Evolutionary conservation across 2,888 invertebrate species (phyloP), one percentile per base, ranked within the genome.

Genomic region (Congeria kusceri): DNA sequence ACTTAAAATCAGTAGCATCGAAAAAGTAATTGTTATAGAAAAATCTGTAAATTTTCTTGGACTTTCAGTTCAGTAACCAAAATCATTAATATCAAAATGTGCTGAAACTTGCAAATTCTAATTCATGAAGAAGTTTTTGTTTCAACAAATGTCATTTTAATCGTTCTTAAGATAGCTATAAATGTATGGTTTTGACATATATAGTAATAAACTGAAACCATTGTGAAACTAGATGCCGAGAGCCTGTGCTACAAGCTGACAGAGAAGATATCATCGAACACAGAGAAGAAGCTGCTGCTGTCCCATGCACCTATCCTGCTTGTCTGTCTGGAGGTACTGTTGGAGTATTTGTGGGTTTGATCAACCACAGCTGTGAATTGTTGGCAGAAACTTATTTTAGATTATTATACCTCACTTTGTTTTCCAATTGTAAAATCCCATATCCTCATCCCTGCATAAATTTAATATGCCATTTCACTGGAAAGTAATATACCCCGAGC

Each of bases 281-380:
- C 98, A 88, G 97, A 98, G 73, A 97, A 97, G 86, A 97, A 97
- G 92, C 94, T 98, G 87, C 96, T 98, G 68, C 94, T 99, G 89
- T 98, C 98, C 0, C 98, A 99, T 92, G 98, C 98, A 96, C 98
- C 99, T 0, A 94, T 99, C 65, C 94, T 99, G 32, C 97, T 98
- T 96, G 98, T 98, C 28, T 98, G 98, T 92, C 94, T 99, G 74
- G 98, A 99, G 94, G 96, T 96, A 93, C 94, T 39, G 94, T 71
- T n/a, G 20, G 44, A 4, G 4, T 27, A 25, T 44, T 5, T 27
- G 11, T 23, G n/a, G 15, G 23, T 59, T 27, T 59, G 13, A 27
- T 20, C 44, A 44, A 39, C n/a, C 32, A 62, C n/a, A 28, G 20
- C 27, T 27, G 28, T 58, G 58, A 13, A 29, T 39, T 39, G 9